Percentiles rank a stretch among this genome's conserved stretches.
phyloP scores from a whole-genome alignment of 2,797 vertebrate genomes.

The Petrocephalus schoutedeni region DNA sequence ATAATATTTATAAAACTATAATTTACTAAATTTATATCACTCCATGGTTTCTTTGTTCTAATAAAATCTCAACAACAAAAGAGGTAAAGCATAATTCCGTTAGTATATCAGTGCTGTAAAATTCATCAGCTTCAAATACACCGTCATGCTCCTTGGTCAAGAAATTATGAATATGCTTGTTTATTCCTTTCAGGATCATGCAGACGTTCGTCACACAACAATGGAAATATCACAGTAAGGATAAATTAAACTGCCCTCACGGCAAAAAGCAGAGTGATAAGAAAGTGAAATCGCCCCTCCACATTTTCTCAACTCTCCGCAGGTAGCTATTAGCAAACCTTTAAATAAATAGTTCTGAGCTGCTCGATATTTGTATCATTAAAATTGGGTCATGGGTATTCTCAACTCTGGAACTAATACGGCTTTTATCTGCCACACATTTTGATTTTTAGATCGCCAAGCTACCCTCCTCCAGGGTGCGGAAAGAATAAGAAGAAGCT shows the following conservation, averaged over 20 bases:
- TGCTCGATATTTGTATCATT: not conserved
- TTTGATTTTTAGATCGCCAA: conserved; percentile 69
- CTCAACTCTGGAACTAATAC: not conserved
- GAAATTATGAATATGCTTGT: conserved; percentile 12
- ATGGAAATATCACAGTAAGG: conserved; percentile 80
- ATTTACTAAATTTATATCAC: not conserved
- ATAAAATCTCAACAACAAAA: not conserved
- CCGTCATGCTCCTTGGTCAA: not conserved
- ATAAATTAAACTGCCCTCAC: conserved; percentile 73
- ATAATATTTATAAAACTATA: not conserved
- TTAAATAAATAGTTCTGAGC: not conserved
- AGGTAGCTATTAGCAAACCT: conserved; percentile 53
- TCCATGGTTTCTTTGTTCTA: conserved; percentile 1
- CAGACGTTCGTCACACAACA: conserved; percentile 84
- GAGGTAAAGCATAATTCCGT: not conserved
- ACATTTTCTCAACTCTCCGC: conserved; percentile 83
- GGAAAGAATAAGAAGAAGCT: conserved; percentile 81
- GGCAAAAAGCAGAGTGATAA: conserved; percentile 77
- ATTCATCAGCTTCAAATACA: not conserved
- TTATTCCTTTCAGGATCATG: conserved; percentile 71
- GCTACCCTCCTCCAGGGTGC: conserved; percentile 82
- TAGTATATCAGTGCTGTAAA: not conserved
- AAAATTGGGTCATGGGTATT: not conserved
- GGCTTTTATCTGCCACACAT: not conserved
- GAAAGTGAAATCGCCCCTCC: conserved; percentile 82